phyloP scores from a whole-genome alignment of 35 echinoderm and acorn worm genomes.

The Eucidaris tribuloides region DNA sequence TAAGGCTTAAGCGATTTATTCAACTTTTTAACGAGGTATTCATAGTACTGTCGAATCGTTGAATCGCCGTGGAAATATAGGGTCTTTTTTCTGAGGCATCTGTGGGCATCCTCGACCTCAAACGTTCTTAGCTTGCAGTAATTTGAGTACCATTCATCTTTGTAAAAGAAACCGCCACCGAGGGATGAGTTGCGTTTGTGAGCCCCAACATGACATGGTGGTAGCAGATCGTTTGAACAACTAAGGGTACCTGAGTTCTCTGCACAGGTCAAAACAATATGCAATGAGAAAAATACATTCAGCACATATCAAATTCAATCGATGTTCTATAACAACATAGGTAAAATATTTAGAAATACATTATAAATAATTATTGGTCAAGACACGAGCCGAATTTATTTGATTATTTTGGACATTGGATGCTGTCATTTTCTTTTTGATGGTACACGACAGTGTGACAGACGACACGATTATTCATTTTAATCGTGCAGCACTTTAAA shows the following conservation, averaged over 20 bases:
- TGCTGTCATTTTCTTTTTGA: neutral
- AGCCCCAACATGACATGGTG: neutral
- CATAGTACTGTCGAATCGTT: constrained; percentile 44
- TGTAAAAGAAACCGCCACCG: constrained; percentile 39
- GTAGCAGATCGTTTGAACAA: neutral
- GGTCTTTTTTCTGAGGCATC: constrained; percentile 30
- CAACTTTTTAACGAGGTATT: constrained; percentile 16
- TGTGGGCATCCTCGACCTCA: neutral
- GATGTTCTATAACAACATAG: too few relatives aligned
- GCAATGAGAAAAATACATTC: neutral
- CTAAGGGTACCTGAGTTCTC: neutral
- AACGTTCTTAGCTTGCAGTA: neutral
- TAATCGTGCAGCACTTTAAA: too few relatives aligned
- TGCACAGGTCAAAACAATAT: neutral
- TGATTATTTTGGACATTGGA: neutral
- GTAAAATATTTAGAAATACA: too few relatives aligned
- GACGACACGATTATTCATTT: too few relatives aligned
- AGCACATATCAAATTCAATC: too few relatives aligned
- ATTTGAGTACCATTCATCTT: constrained; percentile 37
- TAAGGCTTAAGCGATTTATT: neutral
- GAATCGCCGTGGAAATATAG: constrained; percentile 69
- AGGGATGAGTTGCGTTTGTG: neutral
- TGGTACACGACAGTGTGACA: too few relatives aligned
- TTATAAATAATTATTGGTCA: neutral
- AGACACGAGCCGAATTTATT: neutral